phyloP scores from a whole-genome alignment of 2,888 invertebrate species.

The Glyphotaelius pellucidus region DNA sequence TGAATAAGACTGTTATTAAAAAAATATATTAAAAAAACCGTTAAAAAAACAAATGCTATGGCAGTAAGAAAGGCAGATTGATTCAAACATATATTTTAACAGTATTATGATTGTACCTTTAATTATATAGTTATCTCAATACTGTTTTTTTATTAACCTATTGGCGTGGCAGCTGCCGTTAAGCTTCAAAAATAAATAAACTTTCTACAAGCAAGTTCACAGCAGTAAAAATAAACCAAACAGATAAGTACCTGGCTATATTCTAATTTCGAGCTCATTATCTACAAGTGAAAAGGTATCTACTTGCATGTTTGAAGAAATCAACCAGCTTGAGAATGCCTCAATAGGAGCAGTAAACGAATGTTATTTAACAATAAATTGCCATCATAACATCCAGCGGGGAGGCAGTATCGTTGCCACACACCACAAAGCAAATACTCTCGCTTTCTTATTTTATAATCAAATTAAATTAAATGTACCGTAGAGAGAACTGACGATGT shows the following conservation, averaged over 20 bases:
- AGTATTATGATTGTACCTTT: neutral
- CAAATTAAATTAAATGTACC: constrained; percentile 19
- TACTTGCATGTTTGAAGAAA: neutral
- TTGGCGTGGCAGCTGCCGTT: neutral
- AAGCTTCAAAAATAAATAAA: neutral
- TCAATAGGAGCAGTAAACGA: neutral
- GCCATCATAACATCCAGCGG: neutral
- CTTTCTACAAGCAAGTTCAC: constrained; percentile 2
- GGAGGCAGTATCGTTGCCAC: neutral
- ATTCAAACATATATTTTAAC: neutral
- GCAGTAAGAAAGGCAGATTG: neutral
- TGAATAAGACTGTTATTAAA: neutral
- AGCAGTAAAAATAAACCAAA: neutral
- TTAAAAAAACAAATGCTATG: neutral
- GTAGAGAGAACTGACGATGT: constrained; percentile 18
- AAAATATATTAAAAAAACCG: neutral
- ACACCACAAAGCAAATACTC: constrained; percentile 7
- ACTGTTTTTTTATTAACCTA: neutral
- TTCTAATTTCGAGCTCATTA: neutral
- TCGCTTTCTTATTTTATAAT: constrained; percentile 15
- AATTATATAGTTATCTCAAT: neutral
- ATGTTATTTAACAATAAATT: neutral
- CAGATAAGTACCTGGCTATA: neutral
- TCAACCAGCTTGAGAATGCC: neutral
- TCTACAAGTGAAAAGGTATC: neutral